Base-by-base conservation (phyloP, 2,797 vertebrate genomes). In the Rhinatrema bivittatum region DNA sequence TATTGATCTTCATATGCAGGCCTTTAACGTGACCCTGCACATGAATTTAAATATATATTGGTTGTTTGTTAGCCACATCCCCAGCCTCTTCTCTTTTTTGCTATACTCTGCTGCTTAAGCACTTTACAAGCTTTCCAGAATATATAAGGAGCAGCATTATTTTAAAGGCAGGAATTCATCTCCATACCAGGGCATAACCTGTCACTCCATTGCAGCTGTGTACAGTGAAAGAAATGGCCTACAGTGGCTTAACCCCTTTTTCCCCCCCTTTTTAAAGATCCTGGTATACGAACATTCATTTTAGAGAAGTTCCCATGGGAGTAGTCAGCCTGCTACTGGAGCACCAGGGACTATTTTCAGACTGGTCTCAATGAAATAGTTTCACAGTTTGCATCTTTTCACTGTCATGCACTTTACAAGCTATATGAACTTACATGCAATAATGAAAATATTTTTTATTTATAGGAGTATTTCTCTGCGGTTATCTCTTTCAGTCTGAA, bases 321-420 rank as follows among this genome's bases (percentile, higher is more conserved):
- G 48, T 4, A 48, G 45, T 23, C 25, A 42, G 42, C 46, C 39
- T 37, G 24, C 16, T n/a, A n/a, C n/a, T n/a, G n/a, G 53, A 62
- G 55, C 64, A 71, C 60, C 5, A 0, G 55, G 62, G 70, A 75
- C 54, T 64, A 55, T 69, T 82, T 79, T 76, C 67, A 53, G 58
- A 43, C 30, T 30, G 29, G 57, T 52, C 66, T 72, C 48, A 60
- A 62, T 61, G 69, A 74, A 79, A 69, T 70, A 9, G 26, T 84
- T 76, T 76, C 63, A 76, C 61, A 54, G 68, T 49, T 59, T 54
- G n/a, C 51, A 68, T 70, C 71, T 74, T 59, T 36, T 16, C 59
- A 40, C 61, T 46, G 49, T 70, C 54, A 22, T 70, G 61, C 62
- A 57, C 57, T 74, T 72, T 72, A 74, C 63, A 69, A 64, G 56